phyloP scores from a whole-genome alignment of 2,797 vertebrate genomes.

The Micrastur ruficollis region DNA sequence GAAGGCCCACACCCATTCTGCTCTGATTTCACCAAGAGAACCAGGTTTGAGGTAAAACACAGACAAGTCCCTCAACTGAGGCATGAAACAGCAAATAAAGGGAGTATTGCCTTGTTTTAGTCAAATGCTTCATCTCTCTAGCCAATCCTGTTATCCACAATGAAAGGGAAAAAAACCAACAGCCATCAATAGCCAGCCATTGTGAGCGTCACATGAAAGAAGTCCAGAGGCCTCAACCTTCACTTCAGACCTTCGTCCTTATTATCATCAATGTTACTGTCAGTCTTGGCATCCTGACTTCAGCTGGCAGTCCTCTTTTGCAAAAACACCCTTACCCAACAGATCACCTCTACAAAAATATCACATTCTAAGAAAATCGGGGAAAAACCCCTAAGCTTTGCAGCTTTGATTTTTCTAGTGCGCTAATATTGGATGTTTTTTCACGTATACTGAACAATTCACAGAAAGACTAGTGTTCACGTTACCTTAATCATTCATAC shows the following conservation, averaged over 20 bases:
- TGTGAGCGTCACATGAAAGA: rapidly evolving
- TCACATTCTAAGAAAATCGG: neutral
- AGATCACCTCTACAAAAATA: neutral
- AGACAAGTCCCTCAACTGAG: neutral
- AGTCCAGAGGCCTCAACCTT: neutral
- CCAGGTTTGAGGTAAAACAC: neutral
- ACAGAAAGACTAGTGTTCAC: neutral
- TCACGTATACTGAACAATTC: neutral
- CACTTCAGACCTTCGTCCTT: neutral
- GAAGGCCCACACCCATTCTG: neutral
- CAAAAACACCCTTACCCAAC: neutral
- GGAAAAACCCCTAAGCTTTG: neutral
- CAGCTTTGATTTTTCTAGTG: neutral
- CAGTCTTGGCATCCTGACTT: neutral
- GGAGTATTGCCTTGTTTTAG: neutral
- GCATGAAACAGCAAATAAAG: neutral
- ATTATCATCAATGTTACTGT: neutral
- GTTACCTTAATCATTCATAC: neutral
- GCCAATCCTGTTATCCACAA: neutral
- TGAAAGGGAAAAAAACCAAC: neutral
- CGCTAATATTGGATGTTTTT: neutral
- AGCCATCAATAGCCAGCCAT: neutral
- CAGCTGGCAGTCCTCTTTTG: neutral
- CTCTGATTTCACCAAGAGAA: neutral
- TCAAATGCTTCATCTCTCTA: neutral